These are phyloP conservation scores for Pristionchus entomophagus DNA, from an alignment of 2,888 invertebrate species.

Conservation along the genomic window DNA sequence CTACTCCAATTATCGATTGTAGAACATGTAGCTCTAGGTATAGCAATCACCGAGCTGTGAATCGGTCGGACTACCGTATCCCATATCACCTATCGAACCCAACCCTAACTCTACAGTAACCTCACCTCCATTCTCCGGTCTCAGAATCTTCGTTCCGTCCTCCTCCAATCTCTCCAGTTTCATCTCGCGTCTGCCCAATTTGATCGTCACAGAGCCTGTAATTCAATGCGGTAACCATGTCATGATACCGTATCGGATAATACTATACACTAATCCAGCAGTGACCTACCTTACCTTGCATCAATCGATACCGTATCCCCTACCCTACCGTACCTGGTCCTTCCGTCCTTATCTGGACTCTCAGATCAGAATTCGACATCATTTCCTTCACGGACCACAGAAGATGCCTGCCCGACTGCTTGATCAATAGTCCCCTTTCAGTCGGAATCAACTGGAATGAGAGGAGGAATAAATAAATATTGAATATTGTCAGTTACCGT, in stretches of 20 bases:
- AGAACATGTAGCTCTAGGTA: too few relatives aligned
- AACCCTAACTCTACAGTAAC: not conserved
- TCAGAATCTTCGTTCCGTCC: not conserved
- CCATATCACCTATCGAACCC: too few relatives aligned
- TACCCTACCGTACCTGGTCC: slow-evolving; percentile 9
- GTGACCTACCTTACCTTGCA: not conserved
- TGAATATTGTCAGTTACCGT: too few relatives aligned
- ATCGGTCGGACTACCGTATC: too few relatives aligned
- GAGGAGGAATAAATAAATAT: not conserved
- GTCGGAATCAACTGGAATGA: not conserved
- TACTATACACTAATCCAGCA: not conserved
- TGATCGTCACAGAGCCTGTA: not conserved
- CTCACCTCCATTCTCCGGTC: not conserved
- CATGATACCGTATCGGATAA: not conserved
- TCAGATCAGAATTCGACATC: not conserved
- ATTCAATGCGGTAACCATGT: not conserved
- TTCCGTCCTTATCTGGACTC: not conserved
- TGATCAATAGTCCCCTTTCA: not conserved
- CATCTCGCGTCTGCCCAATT: not conserved
- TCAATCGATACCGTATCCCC: not conserved
- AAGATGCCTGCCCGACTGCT: not conserved
- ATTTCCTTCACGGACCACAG: not conserved
- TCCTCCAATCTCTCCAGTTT: not conserved
- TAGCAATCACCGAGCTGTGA: too few relatives aligned
- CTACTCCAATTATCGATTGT: too few relatives aligned